Evolutionary conservation across 2,888 invertebrate species (phyloP).

Genomic region (Sinopyrophorus schimmeli): DNA sequence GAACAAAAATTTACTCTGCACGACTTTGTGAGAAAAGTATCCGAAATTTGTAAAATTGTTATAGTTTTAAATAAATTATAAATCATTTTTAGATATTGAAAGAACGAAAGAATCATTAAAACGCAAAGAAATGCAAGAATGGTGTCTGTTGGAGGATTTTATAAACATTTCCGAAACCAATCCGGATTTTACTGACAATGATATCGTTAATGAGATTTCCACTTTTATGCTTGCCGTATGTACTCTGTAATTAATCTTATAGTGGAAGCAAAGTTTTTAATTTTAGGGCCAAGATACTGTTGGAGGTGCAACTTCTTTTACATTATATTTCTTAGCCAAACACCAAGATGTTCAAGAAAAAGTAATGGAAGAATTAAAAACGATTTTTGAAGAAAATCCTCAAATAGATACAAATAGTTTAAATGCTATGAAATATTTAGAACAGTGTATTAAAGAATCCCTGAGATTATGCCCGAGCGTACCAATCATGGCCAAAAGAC

Average conservation of each 20-base stretch:
- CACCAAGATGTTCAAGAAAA: slow-evolving; percentile 58
- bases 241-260: slow-evolving; percentile 42
- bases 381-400: slow-evolving; percentile 56
- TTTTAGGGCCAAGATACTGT: slow-evolving; percentile 65
- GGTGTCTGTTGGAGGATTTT: slow-evolving; percentile 58
- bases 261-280: slow-evolving; percentile 1
- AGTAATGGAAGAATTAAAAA: slow-evolving; percentile 57
- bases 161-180: slow-evolving; percentile 59
- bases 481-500: slow-evolving; percentile 64
- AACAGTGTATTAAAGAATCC: slow-evolving; percentile 71
- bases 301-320: slow-evolving; percentile 61
- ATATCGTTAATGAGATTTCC: slow-evolving; percentile 63
- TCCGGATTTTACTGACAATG: slow-evolving; percentile 59
- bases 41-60: too few species aligned
- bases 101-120: too few species aligned
- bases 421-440: slow-evolving; percentile 68
- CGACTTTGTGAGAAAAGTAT: slow-evolving; percentile 55
- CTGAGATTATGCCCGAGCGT: slow-evolving; percentile 70
- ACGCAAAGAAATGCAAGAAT: background rate
- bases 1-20: slow-evolving; percentile 58
- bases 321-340: slow-evolving; percentile 60
- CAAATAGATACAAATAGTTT: slow-evolving; percentile 62
- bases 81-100: too few species aligned
- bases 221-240: slow-evolving; percentile 65
- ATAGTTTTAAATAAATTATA: too few species aligned